Evolutionary conservation across 1,140 invertebrate species (phyloP), one percentile per base, ranked within the genome.

Genomic region (Holotrichia oblita): DNA sequence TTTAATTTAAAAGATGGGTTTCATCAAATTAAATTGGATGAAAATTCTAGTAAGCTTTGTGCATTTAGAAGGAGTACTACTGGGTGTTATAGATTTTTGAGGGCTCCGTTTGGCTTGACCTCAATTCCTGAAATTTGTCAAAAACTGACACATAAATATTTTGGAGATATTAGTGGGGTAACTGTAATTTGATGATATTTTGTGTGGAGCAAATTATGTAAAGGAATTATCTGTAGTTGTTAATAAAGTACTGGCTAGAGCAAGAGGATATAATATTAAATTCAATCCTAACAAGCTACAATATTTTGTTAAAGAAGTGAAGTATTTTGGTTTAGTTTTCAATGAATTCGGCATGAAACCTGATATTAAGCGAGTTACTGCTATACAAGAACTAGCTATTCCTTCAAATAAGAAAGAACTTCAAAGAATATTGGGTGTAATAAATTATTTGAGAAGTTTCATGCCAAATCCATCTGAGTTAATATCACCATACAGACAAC

Each of bases 221-320:
- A n/a, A n/a, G n/a, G n/a, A 48, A 10, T 10, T 48, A 48, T 2
- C 80, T 81, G 40, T 78, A 73, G 84, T 81, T 48, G 72, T 89
- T 20, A 78, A 59, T 73, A 55, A 81, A 55, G 82, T 88, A 0
- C 27, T 85, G 0, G 44, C 78, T n/a, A 79, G 81, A 77, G 81
- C 81, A 24, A 73, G 55, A 10, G 42, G 73, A 77, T 41, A 76
- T 48, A 80, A 80, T n/a, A 83, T 22, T 81, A 81, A 79, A 80
- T 85, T 77, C 80, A 82, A 75, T 0, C 41, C 14, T 72, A 80
- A 14, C 8, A 86, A 85, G 73, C 75, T 81, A 72, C 78, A 83
- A 76, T 85, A 81, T 78, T 27, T 77, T 17, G 77, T 79, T 64
- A 73, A 34, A 17, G 55, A 79, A 41, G 80, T 84, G n/a, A 82